Conservation (phyloP, 92 coral and sea anemone species). For the Chrysogorgia sp. region DNA sequence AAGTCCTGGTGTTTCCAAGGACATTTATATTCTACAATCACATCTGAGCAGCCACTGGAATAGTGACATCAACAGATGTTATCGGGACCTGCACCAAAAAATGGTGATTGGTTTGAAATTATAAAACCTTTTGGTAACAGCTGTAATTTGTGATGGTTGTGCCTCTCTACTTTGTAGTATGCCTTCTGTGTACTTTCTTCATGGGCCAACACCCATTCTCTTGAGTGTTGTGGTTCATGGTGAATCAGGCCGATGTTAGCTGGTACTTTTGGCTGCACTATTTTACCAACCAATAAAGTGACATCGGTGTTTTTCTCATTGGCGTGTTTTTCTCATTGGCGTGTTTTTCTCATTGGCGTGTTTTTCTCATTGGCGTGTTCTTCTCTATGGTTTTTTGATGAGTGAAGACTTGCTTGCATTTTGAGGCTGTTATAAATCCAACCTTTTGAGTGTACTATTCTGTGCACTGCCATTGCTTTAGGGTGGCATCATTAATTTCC, state of each 20-base stretch:
- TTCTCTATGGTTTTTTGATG: neutral
- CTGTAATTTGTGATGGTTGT: slow-evolving; percentile 5
- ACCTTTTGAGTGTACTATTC: slow-evolving; percentile 1
- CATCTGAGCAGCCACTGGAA: neutral
- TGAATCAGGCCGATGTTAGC: neutral
- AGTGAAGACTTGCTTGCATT: neutral
- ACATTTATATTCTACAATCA: slow-evolving; percentile 5
- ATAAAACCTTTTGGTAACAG: slow-evolving; percentile 2
- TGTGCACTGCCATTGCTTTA: slow-evolving; percentile 15
- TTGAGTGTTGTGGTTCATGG: slow-evolving; percentile 6
- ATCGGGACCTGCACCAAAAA: slow-evolving; percentile 6
- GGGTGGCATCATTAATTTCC: neutral
- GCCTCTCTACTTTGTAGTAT: neutral
- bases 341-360: neutral
- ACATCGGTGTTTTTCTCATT: neutral
- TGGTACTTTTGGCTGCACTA: neutral
- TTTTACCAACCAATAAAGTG: neutral
- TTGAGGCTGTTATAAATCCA: slow-evolving; percentile 8
- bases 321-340: neutral
- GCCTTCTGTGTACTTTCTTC: slow-evolving; percentile 1
- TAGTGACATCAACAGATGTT: neutral
- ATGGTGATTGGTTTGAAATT: neutral
- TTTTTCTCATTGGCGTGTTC: no score
- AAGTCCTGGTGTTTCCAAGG: slow-evolving; percentile 10
- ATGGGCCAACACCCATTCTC: slow-evolving; percentile 1